A percentile compares a stretch with the other conserved stretches of the same genome.
Evolutionary conservation across 1,140 invertebrate genomes (phyloP).

Genomic region (Drosophila pandora): DNA sequence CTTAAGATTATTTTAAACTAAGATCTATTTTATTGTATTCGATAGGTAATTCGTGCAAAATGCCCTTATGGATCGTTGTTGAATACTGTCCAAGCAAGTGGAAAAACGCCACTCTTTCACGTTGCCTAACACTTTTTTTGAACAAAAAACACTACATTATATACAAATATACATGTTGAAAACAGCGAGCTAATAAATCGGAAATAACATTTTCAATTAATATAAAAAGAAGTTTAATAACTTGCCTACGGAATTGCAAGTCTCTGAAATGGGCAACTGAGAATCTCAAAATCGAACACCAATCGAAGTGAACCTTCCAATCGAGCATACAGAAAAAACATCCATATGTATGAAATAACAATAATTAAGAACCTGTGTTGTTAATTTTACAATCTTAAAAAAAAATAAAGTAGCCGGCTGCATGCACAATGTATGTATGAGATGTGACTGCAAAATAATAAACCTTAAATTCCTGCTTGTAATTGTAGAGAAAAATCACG

Average conservation of each 20-base stretch:
- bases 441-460: background rate
- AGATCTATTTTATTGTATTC: too few species aligned
- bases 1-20: too few species aligned
- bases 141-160: slow-evolving; percentile 20
- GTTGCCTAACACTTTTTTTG: background rate
- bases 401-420: slow-evolving; percentile 30
- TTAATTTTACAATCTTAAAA: slow-evolving; percentile 23
- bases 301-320: slow-evolving; percentile 18
- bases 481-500: slow-evolving; percentile 18
- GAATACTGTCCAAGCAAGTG: too few species aligned
- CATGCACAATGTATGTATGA: slow-evolving; percentile 44
- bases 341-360: slow-evolving; percentile 50
- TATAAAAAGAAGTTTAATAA: slow-evolving; percentile 21
- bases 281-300: slow-evolving; percentile 31
- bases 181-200: slow-evolving; percentile 41
- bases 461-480: background rate
- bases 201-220: slow-evolving; percentile 30
- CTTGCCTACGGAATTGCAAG: background rate
- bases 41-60: too few species aligned
- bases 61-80: too few species aligned
- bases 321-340: slow-evolving; percentile 33
- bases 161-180: slow-evolving; percentile 44
- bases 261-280: slow-evolving; percentile 2
- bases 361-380: slow-evolving; percentile 48
- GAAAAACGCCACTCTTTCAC: background rate